phyloP scores from a whole-genome alignment of 2,797 vertebrate genomes.

The Eulemur albifrons region DNA sequence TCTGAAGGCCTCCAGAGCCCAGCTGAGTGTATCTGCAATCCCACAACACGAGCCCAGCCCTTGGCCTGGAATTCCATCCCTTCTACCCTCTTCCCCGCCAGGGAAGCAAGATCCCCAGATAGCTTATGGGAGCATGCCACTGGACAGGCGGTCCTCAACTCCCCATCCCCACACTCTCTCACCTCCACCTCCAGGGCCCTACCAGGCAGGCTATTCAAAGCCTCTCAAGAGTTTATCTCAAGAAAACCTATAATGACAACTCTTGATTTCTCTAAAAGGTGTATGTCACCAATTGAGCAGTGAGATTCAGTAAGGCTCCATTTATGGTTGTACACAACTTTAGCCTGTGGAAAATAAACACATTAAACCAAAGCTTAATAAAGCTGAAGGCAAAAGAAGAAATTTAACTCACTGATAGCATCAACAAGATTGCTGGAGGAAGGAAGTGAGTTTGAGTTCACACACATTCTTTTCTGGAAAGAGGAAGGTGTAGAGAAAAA shows the following conservation, averaged over 20 bases:
- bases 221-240: neutral
- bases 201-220: neutral
- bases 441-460: neutral
- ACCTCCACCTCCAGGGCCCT: neutral
- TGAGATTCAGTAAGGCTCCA: neutral
- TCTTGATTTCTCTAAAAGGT: neutral
- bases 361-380: neutral
- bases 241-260: neutral
- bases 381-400: neutral
- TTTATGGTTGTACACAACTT: neutral
- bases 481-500: neutral
- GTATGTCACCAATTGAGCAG: neutral
- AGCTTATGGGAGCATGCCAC: neutral
- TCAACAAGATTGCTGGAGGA: neutral
- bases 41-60: neutral
- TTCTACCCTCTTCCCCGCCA: neutral
- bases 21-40: neutral
- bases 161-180: neutral
- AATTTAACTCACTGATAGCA: neutral
- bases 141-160: rapidly evolving
- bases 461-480: neutral
- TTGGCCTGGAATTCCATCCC: neutral
- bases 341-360: neutral
- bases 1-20: neutral
- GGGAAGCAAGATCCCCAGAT: neutral